phyloP scores from a whole-genome alignment of 1,140 invertebrate genomes.

The Cydia splendana region DNA sequence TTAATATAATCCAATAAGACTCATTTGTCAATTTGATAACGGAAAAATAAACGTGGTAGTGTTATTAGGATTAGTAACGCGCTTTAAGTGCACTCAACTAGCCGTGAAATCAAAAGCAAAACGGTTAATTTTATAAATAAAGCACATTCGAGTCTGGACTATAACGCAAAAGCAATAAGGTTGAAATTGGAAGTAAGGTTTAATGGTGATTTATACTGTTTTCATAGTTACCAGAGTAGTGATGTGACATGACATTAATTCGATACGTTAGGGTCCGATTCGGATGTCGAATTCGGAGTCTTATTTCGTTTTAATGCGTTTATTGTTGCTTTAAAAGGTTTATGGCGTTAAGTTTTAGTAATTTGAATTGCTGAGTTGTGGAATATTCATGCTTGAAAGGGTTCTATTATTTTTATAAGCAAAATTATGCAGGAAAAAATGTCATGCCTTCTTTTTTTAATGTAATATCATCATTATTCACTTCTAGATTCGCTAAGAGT shows the following conservation, averaged over 20 bases:
- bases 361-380: conserved; percentile 27
- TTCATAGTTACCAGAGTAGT: conserved; percentile 26
- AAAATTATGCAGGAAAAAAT: too few species aligned
- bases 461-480: background rate
- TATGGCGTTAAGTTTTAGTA: conserved; percentile 7
- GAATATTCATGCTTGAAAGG: background rate
- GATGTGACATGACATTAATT: conserved; percentile 52
- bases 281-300: conserved; percentile 38
- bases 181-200: background rate
- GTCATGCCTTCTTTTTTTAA: background rate
- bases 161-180: background rate
- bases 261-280: conserved; percentile 44
- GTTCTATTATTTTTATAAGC: background rate
- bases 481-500: too few species aligned
- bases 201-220: background rate
- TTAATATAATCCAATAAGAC: background rate
- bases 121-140: background rate
- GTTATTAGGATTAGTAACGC: conserved; percentile 46
- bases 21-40: background rate
- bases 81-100: conserved; percentile 52
- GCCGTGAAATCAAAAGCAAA: background rate
- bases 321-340: conserved; percentile 26
- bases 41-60: conserved; percentile 6
- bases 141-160: background rate
- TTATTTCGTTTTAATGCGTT: conserved; percentile 22